Base-by-base conservation (phyloP, 2,888 invertebrate species). In the Globia sparganii region DNA sequence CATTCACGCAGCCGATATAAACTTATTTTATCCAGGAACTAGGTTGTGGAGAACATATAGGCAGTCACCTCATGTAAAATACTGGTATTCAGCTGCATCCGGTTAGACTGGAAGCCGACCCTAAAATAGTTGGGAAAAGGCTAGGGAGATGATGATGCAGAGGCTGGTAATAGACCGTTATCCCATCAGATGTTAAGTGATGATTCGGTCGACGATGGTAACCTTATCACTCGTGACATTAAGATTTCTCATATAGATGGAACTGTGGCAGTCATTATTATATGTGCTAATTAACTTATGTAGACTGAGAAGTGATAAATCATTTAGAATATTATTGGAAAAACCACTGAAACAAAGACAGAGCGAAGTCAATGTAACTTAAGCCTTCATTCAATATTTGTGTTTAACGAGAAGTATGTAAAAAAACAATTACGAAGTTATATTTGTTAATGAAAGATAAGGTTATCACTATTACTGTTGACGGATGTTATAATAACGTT, bases 401-500 rank as follows among this genome's bases (percentile, higher is more conserved):
- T 58, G 37, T 61, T 46, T 1, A 66, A 80, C 80, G 9, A 83
- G 69, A 80, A 58, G 34, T 58, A 61, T 64, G 46, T 31, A 61
- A 15, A 56, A 43, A 70, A 62, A 72, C 62, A 62, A 80, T 82
- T 80, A 80, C 11, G 34, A 76, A 72, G 25, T 80, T 34, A 62
- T 37, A 67, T 75, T 80, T 66, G 61, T 62, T 34, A n/a, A 18
- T 25, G 9, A 15, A n/a, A 49, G 81, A 84, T 77, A 83, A 77
- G 61, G 67, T 74, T 77, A 81, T 83, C 83, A 84, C 58, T n/a
- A n/a, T n/a, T n/a, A 6, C 28, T 74, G 77, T 73, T 66, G 66
- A 65, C 84, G 77, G 64, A 68, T 83, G 83, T 25, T 65, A 53
- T 68, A 77, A 58, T 43, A 77, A 72, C 13, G 69, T 37, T 37